Base-by-base conservation (phyloP, 2,797 vertebrate genomes). In the Danio aesculapii region DNA sequence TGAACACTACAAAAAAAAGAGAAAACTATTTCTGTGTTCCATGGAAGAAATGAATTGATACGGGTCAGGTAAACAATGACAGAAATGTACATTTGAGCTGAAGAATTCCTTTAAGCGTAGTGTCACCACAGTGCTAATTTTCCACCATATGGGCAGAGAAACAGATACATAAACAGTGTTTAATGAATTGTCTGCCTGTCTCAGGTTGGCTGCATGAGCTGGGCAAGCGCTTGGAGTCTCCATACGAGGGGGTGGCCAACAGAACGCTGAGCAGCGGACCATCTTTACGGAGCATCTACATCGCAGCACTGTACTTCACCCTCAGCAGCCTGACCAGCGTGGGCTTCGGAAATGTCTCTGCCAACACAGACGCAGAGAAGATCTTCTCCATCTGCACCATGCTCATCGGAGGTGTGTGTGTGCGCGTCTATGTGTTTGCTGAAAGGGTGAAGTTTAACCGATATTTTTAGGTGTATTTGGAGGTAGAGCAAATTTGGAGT, bases 261-360 rank as follows among this genome's bases (percentile, higher is more conserved):
- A 73, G 61, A 17, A 62, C 66, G 0, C 46, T 53, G n/a, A 81
- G 77, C 46, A 81, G 77, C 3, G 92, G 97, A n/a, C 97, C 96
- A 0, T 90, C 96, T 1, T 94, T 99, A 86, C 95, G 96, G 85
- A 99, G 96, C 79, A 93, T 98, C 92, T 99, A 99, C 85, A 95
- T 99, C 17, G 97, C 98, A 16, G 97, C 98, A 0, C 95, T 99
- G 0, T 99, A 99, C 90, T 99, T 99, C 91, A 98, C 98, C 13
- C 96, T 99, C 78, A 99, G 97, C 95, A 99, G 97, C 84, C 95
- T 99, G 85, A 99, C 98, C 89, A 99, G 98, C n/a, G 98, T 99
- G 83, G 98, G 97, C 8, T 99, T 99, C 50, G 98, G 98, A 84
- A 99, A 99, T 1, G 97, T 99, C 83, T 99, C 96, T 0, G 97